phyloP scores from a whole-genome alignment of 2,888 invertebrate genomes.

The Hydropsyche betteni region DNA sequence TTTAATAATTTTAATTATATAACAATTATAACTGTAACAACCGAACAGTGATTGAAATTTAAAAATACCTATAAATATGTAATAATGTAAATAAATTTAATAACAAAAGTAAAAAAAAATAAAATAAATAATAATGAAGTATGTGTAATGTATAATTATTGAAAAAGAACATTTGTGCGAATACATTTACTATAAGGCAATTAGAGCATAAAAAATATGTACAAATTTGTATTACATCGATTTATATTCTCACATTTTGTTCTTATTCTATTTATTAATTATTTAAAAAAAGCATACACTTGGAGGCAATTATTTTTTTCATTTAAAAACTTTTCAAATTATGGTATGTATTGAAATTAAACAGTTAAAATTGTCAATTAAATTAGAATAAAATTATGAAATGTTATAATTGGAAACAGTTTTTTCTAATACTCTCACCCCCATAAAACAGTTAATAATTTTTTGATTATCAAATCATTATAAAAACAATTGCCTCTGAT shows the following conservation, averaged over 20 bases:
- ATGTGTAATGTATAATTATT: conserved; percentile 16
- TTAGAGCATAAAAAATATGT: conserved; percentile 35
- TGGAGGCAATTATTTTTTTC: too few species aligned
- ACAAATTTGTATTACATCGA: conserved; percentile 36
- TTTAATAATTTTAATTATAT: conserved; percentile 17
- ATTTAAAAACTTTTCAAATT: too few species aligned
- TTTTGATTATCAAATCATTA: too few species aligned
- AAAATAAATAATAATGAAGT: conserved; percentile 3
- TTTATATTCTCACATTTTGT: conserved; percentile 6
- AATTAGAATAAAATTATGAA: too few species aligned
- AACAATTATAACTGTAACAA: background rate
- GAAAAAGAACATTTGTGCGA: conserved; percentile 23
- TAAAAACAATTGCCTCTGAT: too few species aligned
- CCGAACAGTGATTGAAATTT: conserved; percentile 14
- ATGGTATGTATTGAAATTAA: too few species aligned
- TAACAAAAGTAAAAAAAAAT: conserved; percentile 9
- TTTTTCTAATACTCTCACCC: too few species aligned
- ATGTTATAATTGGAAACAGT: too few species aligned
- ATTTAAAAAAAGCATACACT: background rate
- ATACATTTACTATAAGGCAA: conserved; percentile 17
- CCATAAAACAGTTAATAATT: too few species aligned
- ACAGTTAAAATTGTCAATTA: too few species aligned
- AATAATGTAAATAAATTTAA: conserved; percentile 12
- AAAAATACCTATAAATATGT: background rate
- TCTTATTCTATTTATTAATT: background rate